Evolutionary conservation across 2,797 vertebrate genomes (phyloP).

Genomic region (Cercopithecus diana): DNA sequence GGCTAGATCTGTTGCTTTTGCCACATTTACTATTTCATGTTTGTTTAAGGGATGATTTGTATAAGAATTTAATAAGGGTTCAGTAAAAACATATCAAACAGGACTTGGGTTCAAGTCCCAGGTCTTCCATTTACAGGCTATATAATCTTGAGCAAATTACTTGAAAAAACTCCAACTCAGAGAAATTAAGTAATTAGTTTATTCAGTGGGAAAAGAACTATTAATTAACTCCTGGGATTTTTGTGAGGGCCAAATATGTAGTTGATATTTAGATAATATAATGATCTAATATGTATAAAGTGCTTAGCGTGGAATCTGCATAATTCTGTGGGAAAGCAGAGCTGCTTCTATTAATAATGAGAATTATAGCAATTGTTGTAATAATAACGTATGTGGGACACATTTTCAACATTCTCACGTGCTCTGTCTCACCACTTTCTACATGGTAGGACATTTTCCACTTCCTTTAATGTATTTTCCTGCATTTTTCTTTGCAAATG

Average conservation of each 20-base stretch:
- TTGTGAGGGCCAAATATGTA: neutral
- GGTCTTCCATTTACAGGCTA: neutral
- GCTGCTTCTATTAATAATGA: neutral
- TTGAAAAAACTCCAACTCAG: neutral
- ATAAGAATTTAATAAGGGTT: neutral
- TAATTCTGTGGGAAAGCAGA: neutral
- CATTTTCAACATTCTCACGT: neutral
- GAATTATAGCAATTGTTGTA: neutral
- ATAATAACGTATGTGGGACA: neutral
- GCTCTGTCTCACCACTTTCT: neutral
- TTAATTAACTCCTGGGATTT: neutral
- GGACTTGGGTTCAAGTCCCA: neutral
- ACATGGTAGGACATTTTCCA: neutral
- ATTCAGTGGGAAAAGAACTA: neutral
- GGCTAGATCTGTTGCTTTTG: neutral
- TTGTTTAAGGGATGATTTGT: neutral
- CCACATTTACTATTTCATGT: neutral
- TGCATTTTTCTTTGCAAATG: neutral
- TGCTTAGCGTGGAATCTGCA: neutral
- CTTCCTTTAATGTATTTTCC: neutral
- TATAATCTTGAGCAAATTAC: neutral
- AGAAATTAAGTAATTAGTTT: conserved; percentile 9
- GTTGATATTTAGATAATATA: neutral
- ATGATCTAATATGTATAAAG: neutral
- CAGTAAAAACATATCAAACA: neutral